Evolutionary conservation across 1,140 invertebrate species (phyloP).

Genomic region (Pemphigus obesinymphae): DNA sequence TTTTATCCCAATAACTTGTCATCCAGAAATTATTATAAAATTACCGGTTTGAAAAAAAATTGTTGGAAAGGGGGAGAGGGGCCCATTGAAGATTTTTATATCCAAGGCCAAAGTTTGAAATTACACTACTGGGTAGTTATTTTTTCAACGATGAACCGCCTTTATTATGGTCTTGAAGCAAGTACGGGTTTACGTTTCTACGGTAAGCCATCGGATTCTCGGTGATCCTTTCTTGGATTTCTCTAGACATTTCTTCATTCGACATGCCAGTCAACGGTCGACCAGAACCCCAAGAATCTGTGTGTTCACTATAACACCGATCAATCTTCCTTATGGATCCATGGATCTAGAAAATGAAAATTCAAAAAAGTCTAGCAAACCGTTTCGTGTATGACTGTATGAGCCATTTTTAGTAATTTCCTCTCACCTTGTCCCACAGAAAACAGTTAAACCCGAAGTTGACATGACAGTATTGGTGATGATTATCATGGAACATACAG

Average conservation of each 20-base stretch:
- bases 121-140: too few relatives aligned
- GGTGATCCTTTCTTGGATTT: slow-evolving; percentile 53
- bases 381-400: neutral
- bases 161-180: neutral
- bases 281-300: slow-evolving; percentile 57
- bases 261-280: slow-evolving; percentile 54
- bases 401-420: neutral
- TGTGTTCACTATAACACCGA: slow-evolving; percentile 63
- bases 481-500: slow-evolving; percentile 70
- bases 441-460: slow-evolving; percentile 69
- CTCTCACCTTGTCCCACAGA: slow-evolving; percentile 62
- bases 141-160: too few relatives aligned
- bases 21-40: too few relatives aligned
- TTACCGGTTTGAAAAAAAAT: too few relatives aligned
- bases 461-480: slow-evolving; percentile 72
- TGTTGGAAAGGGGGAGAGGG: too few relatives aligned
- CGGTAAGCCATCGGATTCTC: slow-evolving; percentile 56
- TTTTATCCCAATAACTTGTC: too few relatives aligned
- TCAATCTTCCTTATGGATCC: slow-evolving; percentile 63
- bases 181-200: neutral
- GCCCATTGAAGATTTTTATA: too few relatives aligned
- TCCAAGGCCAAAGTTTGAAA: too few relatives aligned
- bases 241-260: slow-evolving; percentile 52
- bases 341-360: slow-evolving; percentile 56
- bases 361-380: neutral